Conservation (phyloP, 2,888 invertebrate species). For the Amiota minor region DNA sequence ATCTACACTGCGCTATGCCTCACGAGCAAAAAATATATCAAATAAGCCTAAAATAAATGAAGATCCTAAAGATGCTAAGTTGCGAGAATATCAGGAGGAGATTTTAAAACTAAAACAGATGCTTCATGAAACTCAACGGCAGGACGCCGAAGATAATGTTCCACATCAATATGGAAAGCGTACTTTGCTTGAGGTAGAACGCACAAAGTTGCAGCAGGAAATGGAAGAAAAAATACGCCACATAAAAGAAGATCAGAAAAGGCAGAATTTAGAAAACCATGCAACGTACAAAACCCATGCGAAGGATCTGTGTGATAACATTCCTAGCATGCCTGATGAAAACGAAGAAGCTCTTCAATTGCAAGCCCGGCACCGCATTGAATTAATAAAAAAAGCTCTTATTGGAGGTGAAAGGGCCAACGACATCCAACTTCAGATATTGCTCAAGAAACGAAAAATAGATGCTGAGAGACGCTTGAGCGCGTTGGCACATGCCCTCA, state of each 20-base stretch:
- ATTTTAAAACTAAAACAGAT: constrained; percentile 78
- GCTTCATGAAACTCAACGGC: constrained; percentile 53
- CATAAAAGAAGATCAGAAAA: constrained; percentile 64
- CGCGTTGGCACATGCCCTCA: constrained; percentile 77
- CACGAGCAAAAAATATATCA: constrained; percentile 88
- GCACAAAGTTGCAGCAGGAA: constrained; percentile 59
- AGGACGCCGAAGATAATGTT: constrained; percentile 47
- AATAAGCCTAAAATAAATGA: constrained; percentile 90
- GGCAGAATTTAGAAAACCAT: constrained; percentile 24
- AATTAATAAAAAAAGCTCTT: constrained; percentile 82
- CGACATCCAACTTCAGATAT: constrained; percentile 82
- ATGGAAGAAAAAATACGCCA: constrained; percentile 72
- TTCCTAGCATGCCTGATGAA: not conserved
- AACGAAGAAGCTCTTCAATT: constrained; percentile 55
- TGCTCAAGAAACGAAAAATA: constrained; percentile 79
- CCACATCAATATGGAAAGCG: constrained; percentile 6
- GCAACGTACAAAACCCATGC: not conserved
- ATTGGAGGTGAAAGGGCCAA: constrained; percentile 86
- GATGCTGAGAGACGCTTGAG: constrained; percentile 80
- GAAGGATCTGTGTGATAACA: not conserved
- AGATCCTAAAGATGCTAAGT: constrained; percentile 91
- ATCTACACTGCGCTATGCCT: constrained; percentile 87
- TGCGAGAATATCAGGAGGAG: constrained; percentile 89
- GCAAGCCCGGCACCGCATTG: constrained; percentile 73
- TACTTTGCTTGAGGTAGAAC: constrained; percentile 74